Evolutionary conservation across 2,113 vertebrate species (phyloP), one percentile per base, ranked within the genome.

Genomic region (Calypte anna): DNA sequence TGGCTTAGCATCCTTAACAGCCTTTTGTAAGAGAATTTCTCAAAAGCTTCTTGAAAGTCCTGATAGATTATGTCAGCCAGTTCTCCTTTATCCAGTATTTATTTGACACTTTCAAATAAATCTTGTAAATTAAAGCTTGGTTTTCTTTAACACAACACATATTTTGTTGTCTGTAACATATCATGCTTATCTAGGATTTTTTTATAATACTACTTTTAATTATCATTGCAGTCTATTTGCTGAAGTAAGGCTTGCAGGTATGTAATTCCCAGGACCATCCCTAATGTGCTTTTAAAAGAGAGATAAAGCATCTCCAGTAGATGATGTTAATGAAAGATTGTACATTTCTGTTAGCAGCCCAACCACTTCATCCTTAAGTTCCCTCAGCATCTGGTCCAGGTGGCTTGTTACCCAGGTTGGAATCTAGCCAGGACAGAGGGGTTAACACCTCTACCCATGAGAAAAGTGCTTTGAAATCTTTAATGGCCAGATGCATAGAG

Each of bases 211-310:
- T 64, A 53, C 57, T 81, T 96, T 88, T 90, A 93, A 93, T 96
- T 95, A 83, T 88, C 36, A 61, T 72, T 83, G 77, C 36, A 77
- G 64, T 80, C 91, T 90, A 74, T 97, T 97, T 97, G 64, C 88
- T 72, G 59, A 91, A 88, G 75, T 82, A 70, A 88, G 79, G 31
- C 53, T 95, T 76, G 90, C 44, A 61, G 69, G 40, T 78, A 68
- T 95, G 64, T 68, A 86, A 90, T 95, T 93, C 91, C 82, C 73
- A 93, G 53, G 53, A 88, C 86, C 76, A 86, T 76, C 73, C 21
- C 19, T 91, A 96, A 93, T 88, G 72, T 80, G 75, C 86, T 96
- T 97, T 95, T 90, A 91, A 94, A 86, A 96, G 91, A 90, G 36
- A 95, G 82, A 64, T 82, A 82, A 88, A 94, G 36, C 31, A 67